These are phyloP conservation scores for Spizaetus ornatus DNA, from an alignment of 2,113 vertebrate genomes.

Conservation along the genomic window DNA sequence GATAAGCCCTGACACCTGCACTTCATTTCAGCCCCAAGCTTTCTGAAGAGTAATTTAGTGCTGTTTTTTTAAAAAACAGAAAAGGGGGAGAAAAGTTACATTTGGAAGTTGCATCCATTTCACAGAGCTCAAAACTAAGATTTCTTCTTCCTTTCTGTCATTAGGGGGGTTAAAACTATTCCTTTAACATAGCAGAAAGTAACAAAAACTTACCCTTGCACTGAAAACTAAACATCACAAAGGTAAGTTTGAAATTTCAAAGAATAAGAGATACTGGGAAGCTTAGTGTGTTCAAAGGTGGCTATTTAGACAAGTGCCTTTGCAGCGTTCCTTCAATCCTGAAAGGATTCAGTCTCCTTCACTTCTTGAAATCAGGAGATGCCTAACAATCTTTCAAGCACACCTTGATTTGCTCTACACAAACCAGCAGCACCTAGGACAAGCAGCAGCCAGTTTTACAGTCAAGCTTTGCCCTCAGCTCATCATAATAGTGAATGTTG, in stretches of 20 bases:
- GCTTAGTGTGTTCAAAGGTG: neutral
- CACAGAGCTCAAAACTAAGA: neutral
- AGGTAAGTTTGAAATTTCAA: neutral
- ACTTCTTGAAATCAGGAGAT: neutral
- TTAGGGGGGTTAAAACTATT: neutral
- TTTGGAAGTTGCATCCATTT: neutral
- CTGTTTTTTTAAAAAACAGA: neutral
- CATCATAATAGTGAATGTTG: fast-evolving
- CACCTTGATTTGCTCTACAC: neutral
- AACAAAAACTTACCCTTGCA: neutral
- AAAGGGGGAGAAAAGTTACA: neutral
- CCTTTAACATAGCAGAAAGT: neutral
- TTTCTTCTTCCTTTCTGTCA: neutral
- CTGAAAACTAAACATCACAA: neutral
- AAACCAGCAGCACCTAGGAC: neutral
- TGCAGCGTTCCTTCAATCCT: neutral
- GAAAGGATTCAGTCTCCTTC: neutral
- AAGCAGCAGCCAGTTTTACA: neutral
- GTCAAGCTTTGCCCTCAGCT: neutral
- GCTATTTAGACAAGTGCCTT: neutral
- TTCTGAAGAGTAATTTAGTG: neutral
- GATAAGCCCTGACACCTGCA: neutral
- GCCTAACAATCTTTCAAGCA: neutral
- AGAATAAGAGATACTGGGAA: neutral
- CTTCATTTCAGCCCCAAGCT: neutral